Evolutionary conservation across 2,797 vertebrate species (phyloP).

Genomic region (Pseudocheirus occidentalis): DNA sequence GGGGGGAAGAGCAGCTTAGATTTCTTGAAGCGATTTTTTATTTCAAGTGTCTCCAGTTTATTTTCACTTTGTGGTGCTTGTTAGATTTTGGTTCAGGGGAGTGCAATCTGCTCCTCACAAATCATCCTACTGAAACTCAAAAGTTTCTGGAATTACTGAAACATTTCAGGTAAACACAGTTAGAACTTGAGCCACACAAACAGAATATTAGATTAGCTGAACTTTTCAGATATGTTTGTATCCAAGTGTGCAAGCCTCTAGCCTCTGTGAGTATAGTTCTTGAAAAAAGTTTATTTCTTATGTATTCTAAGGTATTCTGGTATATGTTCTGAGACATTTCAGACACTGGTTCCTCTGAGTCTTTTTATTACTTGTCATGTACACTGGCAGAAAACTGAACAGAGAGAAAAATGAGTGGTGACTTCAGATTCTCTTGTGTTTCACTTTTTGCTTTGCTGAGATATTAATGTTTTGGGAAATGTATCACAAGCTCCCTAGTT

Average conservation of each 20-base stretch:
- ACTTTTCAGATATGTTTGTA: conserved; percentile 65
- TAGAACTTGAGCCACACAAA: conserved; percentile 64
- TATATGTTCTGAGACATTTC: conserved; percentile 38
- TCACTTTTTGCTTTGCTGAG: neutral
- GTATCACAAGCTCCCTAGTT: too few species aligned
- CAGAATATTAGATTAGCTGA: conserved; percentile 54
- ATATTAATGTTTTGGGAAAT: neutral
- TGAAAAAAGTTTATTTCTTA: conserved; percentile 56
- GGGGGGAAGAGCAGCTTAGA: conserved; percentile 56
- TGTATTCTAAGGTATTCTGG: conserved; percentile 62
- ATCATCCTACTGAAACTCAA: conserved; percentile 74
- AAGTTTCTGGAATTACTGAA: conserved; percentile 76
- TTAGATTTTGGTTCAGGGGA: conserved; percentile 81
- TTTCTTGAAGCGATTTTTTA: conserved; percentile 82
- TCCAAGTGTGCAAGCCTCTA: conserved; percentile 44
- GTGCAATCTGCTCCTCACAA: conserved; percentile 81
- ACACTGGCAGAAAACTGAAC: neutral
- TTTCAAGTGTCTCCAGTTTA: conserved; percentile 82
- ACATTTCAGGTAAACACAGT: conserved; percentile 71
- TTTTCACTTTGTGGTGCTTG: conserved; percentile 78
- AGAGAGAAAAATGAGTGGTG: neutral
- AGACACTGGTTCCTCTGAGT: neutral
- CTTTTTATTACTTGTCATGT: neutral
- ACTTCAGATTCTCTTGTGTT: neutral
- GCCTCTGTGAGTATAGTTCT: neutral